These are phyloP conservation scores for Chinchilla lanigera DNA, from an alignment of 2,113 vertebrate genomes.

Conservation along the genomic window DNA sequence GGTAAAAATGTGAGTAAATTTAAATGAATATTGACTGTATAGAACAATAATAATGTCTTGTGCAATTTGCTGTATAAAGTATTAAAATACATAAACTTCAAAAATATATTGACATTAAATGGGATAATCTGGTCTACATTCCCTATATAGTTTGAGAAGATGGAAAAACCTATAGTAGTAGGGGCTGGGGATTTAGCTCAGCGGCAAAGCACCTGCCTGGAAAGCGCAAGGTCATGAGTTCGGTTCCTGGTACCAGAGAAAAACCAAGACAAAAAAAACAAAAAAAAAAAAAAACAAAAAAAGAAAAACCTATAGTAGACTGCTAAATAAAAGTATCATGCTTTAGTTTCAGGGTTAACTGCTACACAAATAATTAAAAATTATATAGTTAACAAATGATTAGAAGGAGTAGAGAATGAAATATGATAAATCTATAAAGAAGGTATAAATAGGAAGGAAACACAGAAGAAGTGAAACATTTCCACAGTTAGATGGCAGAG, in stretches of 20 bases:
- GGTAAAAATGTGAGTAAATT: background rate
- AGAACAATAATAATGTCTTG: background rate
- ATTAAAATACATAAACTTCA: conserved; percentile 46
- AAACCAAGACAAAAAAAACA: too few relatives aligned
- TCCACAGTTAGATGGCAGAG: background rate
- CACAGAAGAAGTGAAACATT: background rate
- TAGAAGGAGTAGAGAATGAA: background rate
- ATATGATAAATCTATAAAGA: background rate
- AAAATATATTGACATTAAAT: background rate
- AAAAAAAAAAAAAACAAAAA: too few relatives aligned
- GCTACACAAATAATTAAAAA: background rate
- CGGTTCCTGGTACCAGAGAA: too few relatives aligned
- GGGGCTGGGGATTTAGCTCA: too few relatives aligned
- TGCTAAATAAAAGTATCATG: background rate
- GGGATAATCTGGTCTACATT: background rate
- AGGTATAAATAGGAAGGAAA: background rate
- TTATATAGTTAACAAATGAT: background rate
- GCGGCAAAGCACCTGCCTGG: too few relatives aligned
- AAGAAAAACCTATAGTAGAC: background rate
- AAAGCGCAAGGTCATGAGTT: too few relatives aligned
- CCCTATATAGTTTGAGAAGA: background rate
- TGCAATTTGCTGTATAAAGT: background rate
- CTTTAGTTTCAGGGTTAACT: background rate
- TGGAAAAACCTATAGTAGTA: background rate
- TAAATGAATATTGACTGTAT: background rate